Base-by-base conservation (phyloP, 64 coral and sea anemone genomes). In the Dendronephthya gigantea region DNA sequence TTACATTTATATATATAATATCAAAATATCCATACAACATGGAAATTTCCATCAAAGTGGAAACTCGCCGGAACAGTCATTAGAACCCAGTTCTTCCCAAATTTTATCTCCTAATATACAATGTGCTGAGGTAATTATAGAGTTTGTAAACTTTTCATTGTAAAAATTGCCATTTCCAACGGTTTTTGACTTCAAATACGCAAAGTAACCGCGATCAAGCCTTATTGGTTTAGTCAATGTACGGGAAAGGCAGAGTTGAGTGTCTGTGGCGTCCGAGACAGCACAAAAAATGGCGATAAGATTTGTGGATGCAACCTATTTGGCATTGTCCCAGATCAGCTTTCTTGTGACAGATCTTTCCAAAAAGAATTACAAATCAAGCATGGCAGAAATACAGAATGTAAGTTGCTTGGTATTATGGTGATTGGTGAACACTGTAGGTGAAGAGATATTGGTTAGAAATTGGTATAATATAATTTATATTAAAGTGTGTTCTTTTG, bases 311-410 rank as follows among this genome's bases (percentile, higher is more conserved):
- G 86, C 92, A 72, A 89, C 93, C 87, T 98, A 90, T 40, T 47
- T 98, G 15, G 91, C 92, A n/a, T 88, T 98, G 33, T 90, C 87
- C 59, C 95, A 98, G 84, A 93, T 98, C 23, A 91, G 83, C 39
- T 98, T 92, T 98, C 92, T 92, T 33, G 86, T 98, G 48, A 93
- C 56, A 40, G 92, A 98, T 83, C 79, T 98, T 36, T 91, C 89
- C n/a, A 98, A 98, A 76, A 98, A 98, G 82, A 98, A 93, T 52
- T 98, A 93, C 82, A 98, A 98, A 50, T 49, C 90, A 52, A 92
- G 92, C 37, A 36, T 91, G 28, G 85, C 90, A 22, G 95, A 98
- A 87, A 91, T 98, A 89, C 90, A 98, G 12, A 92, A 93, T 87
- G 95, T 98, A 85, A 88, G 50, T 50, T 50, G 33, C 5, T 39